phyloP scores from a whole-genome alignment of 1,140 invertebrate species.

The Zaprionus camerounensis region DNA sequence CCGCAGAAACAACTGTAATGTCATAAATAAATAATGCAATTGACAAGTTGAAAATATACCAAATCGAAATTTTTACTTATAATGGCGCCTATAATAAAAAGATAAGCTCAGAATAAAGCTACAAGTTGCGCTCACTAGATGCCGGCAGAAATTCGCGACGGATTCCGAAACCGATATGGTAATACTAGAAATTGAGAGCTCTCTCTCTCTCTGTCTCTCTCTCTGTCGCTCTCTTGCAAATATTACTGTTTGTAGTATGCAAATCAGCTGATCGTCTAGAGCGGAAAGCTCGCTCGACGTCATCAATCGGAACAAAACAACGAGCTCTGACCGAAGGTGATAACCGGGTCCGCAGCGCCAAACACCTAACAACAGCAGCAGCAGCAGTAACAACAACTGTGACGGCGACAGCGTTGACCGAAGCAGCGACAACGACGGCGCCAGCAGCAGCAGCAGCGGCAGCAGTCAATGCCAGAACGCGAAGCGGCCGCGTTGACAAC shows the following conservation, averaged over 20 bases:
- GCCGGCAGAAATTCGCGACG: slow-evolving; percentile 9
- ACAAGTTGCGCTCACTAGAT: not conserved
- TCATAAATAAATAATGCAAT: slow-evolving; percentile 1
- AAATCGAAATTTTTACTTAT: not conserved
- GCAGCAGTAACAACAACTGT: slow-evolving; percentile 20
- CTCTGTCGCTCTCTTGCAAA: not conserved
- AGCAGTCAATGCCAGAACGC: slow-evolving; percentile 77
- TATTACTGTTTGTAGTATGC: slow-evolving; percentile 7
- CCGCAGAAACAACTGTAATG: not conserved
- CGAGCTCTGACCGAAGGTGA: slow-evolving; percentile 46
- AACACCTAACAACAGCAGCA: slow-evolving; percentile 34
- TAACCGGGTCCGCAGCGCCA: slow-evolving; percentile 45
- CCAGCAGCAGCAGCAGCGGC: slow-evolving; percentile 36
- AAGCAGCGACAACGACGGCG: slow-evolving; percentile 13
- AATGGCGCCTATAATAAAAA: not conserved
- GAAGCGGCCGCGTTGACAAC: slow-evolving; percentile 76
- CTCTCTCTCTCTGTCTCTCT: not conserved
- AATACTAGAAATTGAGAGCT: not conserved
- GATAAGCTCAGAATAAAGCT: not conserved
- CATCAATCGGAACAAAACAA: slow-evolving; percentile 64
- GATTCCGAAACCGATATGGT: not conserved
- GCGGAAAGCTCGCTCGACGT: slow-evolving; percentile 48
- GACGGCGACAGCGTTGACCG: slow-evolving; percentile 18
- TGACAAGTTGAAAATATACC: not conserved
- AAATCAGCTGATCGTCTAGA: slow-evolving; percentile 55